A percentile compares a stretch with the other conserved stretches of the same genome.
Evolutionary conservation across 2,113 vertebrate genomes (phyloP).

Genomic region (Tinamus guttatus): DNA sequence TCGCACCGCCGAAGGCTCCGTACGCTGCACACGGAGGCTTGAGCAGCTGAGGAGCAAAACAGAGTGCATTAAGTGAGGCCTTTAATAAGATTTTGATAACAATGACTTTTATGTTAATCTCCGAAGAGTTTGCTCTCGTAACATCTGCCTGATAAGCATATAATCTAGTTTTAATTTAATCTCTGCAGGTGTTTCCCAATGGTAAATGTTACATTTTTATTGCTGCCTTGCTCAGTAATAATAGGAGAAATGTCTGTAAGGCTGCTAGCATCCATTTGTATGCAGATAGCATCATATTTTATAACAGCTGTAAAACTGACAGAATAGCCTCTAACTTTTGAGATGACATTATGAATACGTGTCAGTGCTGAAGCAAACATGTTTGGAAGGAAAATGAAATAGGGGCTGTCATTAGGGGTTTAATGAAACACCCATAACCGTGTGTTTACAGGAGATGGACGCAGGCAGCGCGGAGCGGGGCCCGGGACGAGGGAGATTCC

Average conservation of each 20-base stretch:
- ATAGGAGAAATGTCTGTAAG: slow-evolving; percentile 16
- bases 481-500: slow-evolving; percentile 43
- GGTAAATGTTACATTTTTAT: slow-evolving; percentile 68
- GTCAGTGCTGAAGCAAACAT: slow-evolving; percentile 40
- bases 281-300: slow-evolving; percentile 52
- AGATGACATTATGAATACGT: slow-evolving; percentile 42
- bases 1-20: not conserved
- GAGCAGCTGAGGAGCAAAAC: slow-evolving; percentile 6
- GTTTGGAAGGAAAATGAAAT: slow-evolving; percentile 54
- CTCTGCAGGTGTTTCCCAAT: slow-evolving; percentile 64
- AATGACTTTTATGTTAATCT: slow-evolving; percentile 55
- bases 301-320: slow-evolving; percentile 56
- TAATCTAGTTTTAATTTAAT: slow-evolving; percentile 74
- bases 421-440: slow-evolving; percentile 41
- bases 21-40: not conserved
- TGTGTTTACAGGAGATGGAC: slow-evolving; percentile 36
- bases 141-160: slow-evolving; percentile 53
- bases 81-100: slow-evolving; percentile 70
- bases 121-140: slow-evolving; percentile 62
- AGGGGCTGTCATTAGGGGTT: slow-evolving; percentile 50
- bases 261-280: slow-evolving; percentile 20
- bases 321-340: slow-evolving; percentile 27
- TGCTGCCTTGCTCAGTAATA: slow-evolving; percentile 60
- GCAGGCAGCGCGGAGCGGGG: not conserved
- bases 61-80: slow-evolving; percentile 8